Base-by-base conservation (phyloP, 2,888 invertebrate species). In the Octodonta nipae region DNA sequence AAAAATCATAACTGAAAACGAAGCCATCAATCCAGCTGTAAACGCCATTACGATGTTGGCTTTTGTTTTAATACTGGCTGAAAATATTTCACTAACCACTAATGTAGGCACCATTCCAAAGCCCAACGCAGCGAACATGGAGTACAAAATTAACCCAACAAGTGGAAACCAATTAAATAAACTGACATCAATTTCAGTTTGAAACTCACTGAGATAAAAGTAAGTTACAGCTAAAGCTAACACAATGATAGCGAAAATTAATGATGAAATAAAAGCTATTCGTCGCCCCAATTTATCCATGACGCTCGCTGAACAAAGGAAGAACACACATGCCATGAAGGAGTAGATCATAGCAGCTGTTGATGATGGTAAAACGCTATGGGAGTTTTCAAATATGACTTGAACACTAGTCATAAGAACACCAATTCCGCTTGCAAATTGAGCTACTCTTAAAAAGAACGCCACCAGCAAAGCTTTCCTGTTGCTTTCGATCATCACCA, bases 41-140 rank as follows among this genome's bases (percentile, higher is more conserved):
- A 55, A 41, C 32, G 49, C 52, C 12, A 50, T 29, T 6, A 52
- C 15, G 6, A 42, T 38, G 15, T 54, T 35, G 7, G 46, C 56
- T 44, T 56, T 54, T 2, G 41, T 42, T 41, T 55, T 56, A 10
- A 58, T 51, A 37, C 51, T 54, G 4, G 51, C 45, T 4, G 55
- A 50, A 35, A 54, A 56, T 13, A 56, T 30, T 39, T 56, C 56
- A 3, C 54, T 49, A 10, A 49, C 16, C 44, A 56, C 46, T 10
- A 56, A 39, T 14, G 49, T 50, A 2, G 57, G 56, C 10, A 56
- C 42, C 5, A 52, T 43, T 3, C 49, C 50, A 10, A 54, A 32
- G 8, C 55, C 56, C 15, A 40, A 40, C 11, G 46, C 45, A 33
- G 40, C 53, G 10, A 42, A 38, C 11, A 48, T 16, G 3, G 54